These are phyloP conservation scores for Diarsia dahlii DNA, from an alignment of 2,888 invertebrate species.

Conservation along the genomic window DNA sequence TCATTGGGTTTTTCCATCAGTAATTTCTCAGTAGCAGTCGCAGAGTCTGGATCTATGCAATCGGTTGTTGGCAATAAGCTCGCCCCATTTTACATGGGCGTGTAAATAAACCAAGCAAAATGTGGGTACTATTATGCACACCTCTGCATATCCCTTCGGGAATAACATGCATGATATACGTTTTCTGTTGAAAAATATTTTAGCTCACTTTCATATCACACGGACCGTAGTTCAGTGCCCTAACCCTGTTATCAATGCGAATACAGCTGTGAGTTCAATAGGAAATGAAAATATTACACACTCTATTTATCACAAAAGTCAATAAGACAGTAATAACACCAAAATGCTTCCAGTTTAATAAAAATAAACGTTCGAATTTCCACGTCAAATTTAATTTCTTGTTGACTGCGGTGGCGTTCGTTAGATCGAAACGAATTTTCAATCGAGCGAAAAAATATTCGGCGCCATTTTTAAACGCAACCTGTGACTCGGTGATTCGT, in stretches of 20 bases:
- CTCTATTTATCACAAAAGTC: constrained; percentile 26
- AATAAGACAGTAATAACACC: constrained; percentile 53
- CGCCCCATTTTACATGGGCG: no score
- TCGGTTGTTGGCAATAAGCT: no score
- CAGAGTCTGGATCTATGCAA: no score
- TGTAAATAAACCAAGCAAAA: no score
- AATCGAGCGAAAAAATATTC: constrained; percentile 80
- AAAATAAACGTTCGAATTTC: constrained; percentile 76
- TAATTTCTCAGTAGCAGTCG: not conserved
- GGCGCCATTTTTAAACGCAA: constrained; percentile 73
- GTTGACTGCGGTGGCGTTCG: constrained; percentile 81
- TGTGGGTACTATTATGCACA: no score
- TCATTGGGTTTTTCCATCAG: not conserved
- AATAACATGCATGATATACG: not conserved
- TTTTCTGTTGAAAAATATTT: not conserved
- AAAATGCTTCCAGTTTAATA: constrained; percentile 55
- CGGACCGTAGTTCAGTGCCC: no score
- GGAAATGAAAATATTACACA: constrained; percentile 15
- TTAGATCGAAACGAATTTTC: constrained; percentile 83
- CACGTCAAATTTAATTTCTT: constrained; percentile 83
- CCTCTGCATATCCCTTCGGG: no score
- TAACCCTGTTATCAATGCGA: not conserved
- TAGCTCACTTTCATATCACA: not conserved
- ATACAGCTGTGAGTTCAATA: not conserved
- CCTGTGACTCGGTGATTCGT: constrained; percentile 68